Conservation (phyloP, 2,888 invertebrate species). For the Nineta flava region DNA sequence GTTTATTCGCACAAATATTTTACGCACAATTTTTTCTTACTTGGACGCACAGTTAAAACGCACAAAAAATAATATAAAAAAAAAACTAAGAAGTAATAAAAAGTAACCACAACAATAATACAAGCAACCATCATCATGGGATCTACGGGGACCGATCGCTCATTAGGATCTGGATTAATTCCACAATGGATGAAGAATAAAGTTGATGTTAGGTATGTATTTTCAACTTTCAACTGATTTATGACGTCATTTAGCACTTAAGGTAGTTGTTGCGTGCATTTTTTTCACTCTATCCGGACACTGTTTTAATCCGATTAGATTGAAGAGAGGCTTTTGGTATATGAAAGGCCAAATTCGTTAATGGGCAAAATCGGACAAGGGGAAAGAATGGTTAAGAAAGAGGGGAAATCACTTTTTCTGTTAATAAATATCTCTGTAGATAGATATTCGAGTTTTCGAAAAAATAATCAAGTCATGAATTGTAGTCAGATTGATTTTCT, state of each 20-base stretch:
- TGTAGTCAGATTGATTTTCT: too few relatives aligned
- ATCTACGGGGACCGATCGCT: slow-evolving; percentile 26
- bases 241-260: background rate
- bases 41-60: slow-evolving; percentile 5
- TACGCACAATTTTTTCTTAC: slow-evolving; percentile 2
- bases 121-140: slow-evolving; percentile 2
- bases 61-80: slow-evolving; percentile 3
- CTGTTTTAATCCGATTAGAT: too few relatives aligned
- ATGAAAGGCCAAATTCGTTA: too few relatives aligned
- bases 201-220: slow-evolving; percentile 36
- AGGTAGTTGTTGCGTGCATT: too few relatives aligned
- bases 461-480: too few relatives aligned
- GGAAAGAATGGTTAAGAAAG: too few relatives aligned
- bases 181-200: slow-evolving; percentile 63
- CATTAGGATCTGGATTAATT: slow-evolving; percentile 43
- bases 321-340: too few relatives aligned
- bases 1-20: slow-evolving; percentile 4
- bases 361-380: too few relatives aligned
- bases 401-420: too few relatives aligned
- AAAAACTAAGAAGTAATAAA: background rate
- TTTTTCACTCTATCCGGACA: too few relatives aligned
- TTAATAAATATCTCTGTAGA: too few relatives aligned
- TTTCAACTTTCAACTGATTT: slow-evolving; percentile 4
- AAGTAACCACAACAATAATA: background rate
- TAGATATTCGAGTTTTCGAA: too few relatives aligned